phyloP scores from a whole-genome alignment of 2,113 vertebrate species.

The Indicator maculatus region DNA sequence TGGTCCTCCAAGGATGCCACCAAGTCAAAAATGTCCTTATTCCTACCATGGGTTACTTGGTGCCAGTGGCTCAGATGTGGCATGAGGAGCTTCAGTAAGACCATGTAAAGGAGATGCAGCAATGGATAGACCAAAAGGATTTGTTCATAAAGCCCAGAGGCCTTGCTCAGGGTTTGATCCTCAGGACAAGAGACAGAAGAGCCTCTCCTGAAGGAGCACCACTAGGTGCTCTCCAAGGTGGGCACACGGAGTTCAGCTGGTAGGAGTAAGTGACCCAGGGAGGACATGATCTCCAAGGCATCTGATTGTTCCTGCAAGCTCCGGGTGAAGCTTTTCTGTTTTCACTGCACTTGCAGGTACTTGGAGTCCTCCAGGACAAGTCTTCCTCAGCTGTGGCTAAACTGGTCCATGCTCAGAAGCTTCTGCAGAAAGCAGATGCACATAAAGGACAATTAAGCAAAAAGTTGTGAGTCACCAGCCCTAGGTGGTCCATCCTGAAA shows the following conservation, averaged over 20 bases:
- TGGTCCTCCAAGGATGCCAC: neutral
- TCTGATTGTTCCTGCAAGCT: neutral
- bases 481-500: neutral
- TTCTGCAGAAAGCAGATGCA: neutral
- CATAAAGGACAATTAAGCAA: neutral
- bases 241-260: neutral
- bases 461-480: neutral
- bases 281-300: neutral
- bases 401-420: neutral
- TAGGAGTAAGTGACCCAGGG: neutral
- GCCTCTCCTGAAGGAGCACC: neutral
- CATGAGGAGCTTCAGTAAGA: neutral
- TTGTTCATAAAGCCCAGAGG: neutral
- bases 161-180: neutral
- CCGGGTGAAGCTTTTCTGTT: accelerated
- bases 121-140: neutral
- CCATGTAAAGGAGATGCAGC: neutral
- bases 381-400: neutral
- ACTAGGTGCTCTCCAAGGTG: neutral
- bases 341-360: accelerated
- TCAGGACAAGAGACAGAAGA: neutral
- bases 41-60: neutral
- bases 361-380: neutral
- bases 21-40: neutral
- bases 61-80: neutral